Base-by-base conservation (phyloP, 2,888 invertebrate genomes). In the Conus canariensis region DNA sequence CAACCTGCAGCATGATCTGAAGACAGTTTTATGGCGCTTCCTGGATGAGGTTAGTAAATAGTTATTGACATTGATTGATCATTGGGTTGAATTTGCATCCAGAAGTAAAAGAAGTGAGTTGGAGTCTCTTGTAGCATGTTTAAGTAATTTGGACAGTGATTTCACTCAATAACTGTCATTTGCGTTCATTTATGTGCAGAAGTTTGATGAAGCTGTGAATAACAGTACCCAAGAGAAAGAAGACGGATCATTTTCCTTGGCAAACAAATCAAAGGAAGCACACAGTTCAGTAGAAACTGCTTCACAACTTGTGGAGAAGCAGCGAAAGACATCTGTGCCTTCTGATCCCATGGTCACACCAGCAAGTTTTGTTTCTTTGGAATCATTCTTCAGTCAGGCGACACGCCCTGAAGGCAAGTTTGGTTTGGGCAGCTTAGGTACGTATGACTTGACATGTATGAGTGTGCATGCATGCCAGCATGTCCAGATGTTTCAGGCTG, bases 281-380 rank as follows among this genome's bases (percentile, higher is more conserved):
- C 0, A n/a, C 74, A 74, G 8, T 14, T 16, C 77, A 12, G 30
- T 22, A 22, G 19, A 10, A 12, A 10, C 25, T 12, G 30, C 30
- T 9, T 30, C 30, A 0, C 4, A 30, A 5, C 12, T 22, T 58
- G 19, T 6, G 8, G 22, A 58, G 82, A 83, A 58, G 6, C 56
- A 83, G 58, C 22, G 45, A 2, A 83, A 83, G 25, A 58, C n/a
- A 45, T 83, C 82, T 19, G 82, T 58, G 12, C 58, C 82, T 5
- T 83, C 82, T 83, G 82, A 83, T 7, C 82, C 22, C 58, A 83
- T 83, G 82, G 19, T 25, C 56, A 83, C 82, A 7, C 82, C 82
- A 10, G 82, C 82, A 16, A 58, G 58, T 83, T 58, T 10, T 56
- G 82, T 83, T 7, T 22, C 56, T 22, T 9, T 83, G 82, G 82